Evolutionary conservation across 2,113 vertebrate genomes (phyloP), one percentile per base, ranked within the genome.

Genomic region (Anseranas semipalmata): DNA sequence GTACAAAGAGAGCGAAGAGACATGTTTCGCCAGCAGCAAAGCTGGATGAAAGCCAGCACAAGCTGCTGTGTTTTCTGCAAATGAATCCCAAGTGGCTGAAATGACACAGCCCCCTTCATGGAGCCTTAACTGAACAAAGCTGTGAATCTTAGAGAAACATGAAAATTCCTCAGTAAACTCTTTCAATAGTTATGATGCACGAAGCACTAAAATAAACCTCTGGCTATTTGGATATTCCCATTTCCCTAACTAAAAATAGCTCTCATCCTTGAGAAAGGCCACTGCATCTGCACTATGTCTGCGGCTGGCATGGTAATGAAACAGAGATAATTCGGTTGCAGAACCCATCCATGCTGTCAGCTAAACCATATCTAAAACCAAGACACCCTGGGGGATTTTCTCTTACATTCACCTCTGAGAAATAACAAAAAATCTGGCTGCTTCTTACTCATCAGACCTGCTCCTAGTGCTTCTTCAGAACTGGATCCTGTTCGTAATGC

Each of bases 211-310:
- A 95, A 94, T 88, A 95, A 95, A 87, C 30, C 21, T 68, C 59
- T 68, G 85, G 55, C 65, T 94, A 71, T 77, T 91, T 94, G 85
- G 60, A 67, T 85, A 72, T 67, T 85, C 89, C 59, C 27, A 65
- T 93, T 92, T 90, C 58, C 83, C n/a, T 37, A 46, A 52, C 39
- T 89, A 82, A 93, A 94, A 95, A 94, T 82, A 95, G 67, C 28
- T 89, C 59, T 37, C 37, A 77, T 91, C 68, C 94, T 92, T 93
- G 89, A 95, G 94, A 96, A 96, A 95, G 77, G 96, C 80, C 72
- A 72, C 63, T 67, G 39, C 60, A 75, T 93, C 59, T 94, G 73
- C 0, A 0, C 75, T 75, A 20, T 71, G 35, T 90, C 87, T 48
- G 48, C 81, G 90, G 30, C 79, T 78, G 56, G 43, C 35, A 65